Conservation (phyloP, 2,113 vertebrate species). For the Hippocampus guttulatus region DNA sequence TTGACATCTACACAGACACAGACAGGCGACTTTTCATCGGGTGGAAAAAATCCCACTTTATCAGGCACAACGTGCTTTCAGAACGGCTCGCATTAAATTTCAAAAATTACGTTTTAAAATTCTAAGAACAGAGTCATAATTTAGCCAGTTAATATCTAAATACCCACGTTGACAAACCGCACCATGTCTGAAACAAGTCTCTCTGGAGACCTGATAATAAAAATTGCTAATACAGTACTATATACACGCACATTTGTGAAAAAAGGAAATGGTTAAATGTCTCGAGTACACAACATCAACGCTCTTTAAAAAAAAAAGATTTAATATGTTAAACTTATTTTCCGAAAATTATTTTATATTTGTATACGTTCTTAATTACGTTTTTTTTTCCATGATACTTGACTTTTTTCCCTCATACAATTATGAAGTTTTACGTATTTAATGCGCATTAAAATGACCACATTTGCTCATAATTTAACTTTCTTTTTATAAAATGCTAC, state of each 20-base stretch:
- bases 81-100: background rate
- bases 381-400: background rate
- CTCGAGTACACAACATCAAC: too few relatives aligned
- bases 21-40: background rate
- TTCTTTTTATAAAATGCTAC: background rate
- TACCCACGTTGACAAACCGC: background rate
- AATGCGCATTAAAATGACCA: too few relatives aligned
- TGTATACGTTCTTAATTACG: background rate
- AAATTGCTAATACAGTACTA: background rate
- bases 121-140: background rate
- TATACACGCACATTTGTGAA: background rate
- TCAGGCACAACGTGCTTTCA: background rate
- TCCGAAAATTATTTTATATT: background rate
- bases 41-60: background rate
- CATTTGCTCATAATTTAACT: too few relatives aligned
- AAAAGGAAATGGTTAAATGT: background rate
- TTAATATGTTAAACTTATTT: too few relatives aligned
- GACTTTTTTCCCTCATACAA: too few relatives aligned
- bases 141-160: background rate
- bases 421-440: too few relatives aligned
- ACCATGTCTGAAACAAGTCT: background rate
- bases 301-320: too few relatives aligned
- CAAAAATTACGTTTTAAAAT: background rate
- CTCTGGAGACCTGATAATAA: background rate
- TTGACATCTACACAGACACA: background rate